Evolutionary conservation across 2,113 vertebrate species (phyloP), one percentile per base, ranked within the genome.

Genomic region (Penelope pileata): DNA sequence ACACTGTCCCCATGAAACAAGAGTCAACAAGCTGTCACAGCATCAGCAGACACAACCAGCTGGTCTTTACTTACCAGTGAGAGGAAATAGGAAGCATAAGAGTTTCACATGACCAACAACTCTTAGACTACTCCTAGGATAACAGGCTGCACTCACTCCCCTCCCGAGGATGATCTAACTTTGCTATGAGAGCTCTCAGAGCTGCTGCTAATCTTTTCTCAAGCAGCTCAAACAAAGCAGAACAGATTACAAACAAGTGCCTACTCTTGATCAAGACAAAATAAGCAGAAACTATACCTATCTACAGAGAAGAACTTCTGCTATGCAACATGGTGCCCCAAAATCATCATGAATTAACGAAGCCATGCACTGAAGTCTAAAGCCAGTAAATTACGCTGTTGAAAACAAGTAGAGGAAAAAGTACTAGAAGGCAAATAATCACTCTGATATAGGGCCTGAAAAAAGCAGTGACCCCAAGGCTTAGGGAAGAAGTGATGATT

Each of bases 381-480:
- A 66, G 59, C 19, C 59, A 83, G 42, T 62, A 82, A 84, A 86
- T 70, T 14, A 42, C 42, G n/a, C 38, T 88, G 58, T 6, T 59
- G 40, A 48, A 68, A 93, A 90, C 22, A 90, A 75, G 69, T 0
- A 50, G 47, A 42, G 67, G 53, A 76, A 94, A 76, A 82, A 32
- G 64, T 88, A 54, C 0, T 0, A 83, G 38, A 34, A 42, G 19
- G 48, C 34, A 83, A 72, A 29, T 38, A 68, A 68, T 56, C 62
- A 56, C 36, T 56, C 53, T 59, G 53, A 69, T 72, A 83, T 2
- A 60, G 58, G 58, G 67, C 72, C 88, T 78, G 82, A 50, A 53
- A 84, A 91, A 87, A 75, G 56, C 69, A 84, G 21, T 17, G 60
- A 90, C 51, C 60, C 78, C 19, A 45, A 84, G 59, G 29, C 66